Conservation (phyloP, 2,113 vertebrate species). For the Poecile atricapillus region DNA sequence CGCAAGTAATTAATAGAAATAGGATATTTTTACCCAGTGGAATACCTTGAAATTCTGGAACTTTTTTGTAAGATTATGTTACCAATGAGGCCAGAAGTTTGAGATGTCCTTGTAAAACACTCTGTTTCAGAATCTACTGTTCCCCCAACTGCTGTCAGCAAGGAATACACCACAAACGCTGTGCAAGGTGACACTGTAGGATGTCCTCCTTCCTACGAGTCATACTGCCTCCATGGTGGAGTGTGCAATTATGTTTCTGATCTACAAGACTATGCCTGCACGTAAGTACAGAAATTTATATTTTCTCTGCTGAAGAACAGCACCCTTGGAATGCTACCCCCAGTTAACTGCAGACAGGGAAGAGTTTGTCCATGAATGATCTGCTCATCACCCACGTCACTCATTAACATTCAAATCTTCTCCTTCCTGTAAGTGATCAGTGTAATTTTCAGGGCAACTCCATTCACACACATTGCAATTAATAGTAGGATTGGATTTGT, state of each 20-base stretch:
- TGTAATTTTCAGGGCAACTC: neutral
- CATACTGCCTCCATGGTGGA: slow-evolving; percentile 86
- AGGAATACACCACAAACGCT: slow-evolving; percentile 37
- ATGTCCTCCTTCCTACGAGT: slow-evolving; percentile 79
- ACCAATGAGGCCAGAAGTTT: neutral
- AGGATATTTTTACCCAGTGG: neutral
- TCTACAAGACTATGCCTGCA: slow-evolving; percentile 86
- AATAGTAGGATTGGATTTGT: neutral
- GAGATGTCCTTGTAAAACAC: neutral
- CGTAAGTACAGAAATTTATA: slow-evolving; percentile 71
- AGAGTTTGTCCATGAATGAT: neutral
- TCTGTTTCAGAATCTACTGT: slow-evolving; percentile 64
- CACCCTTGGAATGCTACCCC: neutral
- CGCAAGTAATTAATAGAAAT: neutral
- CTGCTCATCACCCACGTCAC: neutral
- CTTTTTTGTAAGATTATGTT: neutral
- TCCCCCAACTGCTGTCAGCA: neutral
- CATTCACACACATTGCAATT: neutral
- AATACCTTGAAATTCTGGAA: neutral
- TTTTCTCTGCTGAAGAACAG: neutral
- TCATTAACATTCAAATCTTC: neutral
- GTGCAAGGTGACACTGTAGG: slow-evolving; percentile 35
- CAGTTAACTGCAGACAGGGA: neutral
- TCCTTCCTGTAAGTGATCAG: neutral
- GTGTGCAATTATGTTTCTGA: slow-evolving; percentile 84